Conservation (phyloP, 1,140 invertebrate species). For the Oryctes rhinoceros region DNA sequence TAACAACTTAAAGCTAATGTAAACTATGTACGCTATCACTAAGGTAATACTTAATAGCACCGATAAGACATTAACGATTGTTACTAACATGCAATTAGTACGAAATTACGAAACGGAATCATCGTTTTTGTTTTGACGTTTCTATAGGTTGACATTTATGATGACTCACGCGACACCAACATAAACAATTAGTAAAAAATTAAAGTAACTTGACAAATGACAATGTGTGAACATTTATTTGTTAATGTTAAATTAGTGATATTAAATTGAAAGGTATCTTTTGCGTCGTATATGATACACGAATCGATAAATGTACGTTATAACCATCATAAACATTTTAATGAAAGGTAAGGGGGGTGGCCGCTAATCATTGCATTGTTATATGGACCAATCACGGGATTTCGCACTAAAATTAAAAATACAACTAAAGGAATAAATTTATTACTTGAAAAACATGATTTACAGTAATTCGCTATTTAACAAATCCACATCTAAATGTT, state of each 20-base stretch:
- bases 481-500: slow-evolving; percentile 4
- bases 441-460: background rate
- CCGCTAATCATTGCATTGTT: too few species aligned
- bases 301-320: too few species aligned
- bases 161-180: background rate
- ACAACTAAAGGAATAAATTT: too few species aligned
- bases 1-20: slow-evolving; percentile 48
- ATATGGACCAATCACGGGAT: too few species aligned
- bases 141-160: background rate
- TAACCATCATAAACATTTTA: too few species aligned
- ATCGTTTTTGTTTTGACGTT: slow-evolving; percentile 33
- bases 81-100: slow-evolving; percentile 51
- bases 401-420: too few species aligned
- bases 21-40: slow-evolving; percentile 50
- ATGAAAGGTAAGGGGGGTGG: too few species aligned
- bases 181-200: background rate
- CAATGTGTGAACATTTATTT: too few species aligned
- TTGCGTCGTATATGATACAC: too few species aligned
- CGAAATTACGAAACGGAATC: slow-evolving; percentile 12
- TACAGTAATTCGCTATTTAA: background rate
- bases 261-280: too few species aligned
- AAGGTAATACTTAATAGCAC: slow-evolving; percentile 51
- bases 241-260: too few species aligned
- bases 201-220: background rate
- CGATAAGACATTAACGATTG: slow-evolving; percentile 50